Evolutionary conservation across 1,140 invertebrate species (phyloP), one percentile per base, ranked within the genome.

Genomic region (Goniozus legneri): DNA sequence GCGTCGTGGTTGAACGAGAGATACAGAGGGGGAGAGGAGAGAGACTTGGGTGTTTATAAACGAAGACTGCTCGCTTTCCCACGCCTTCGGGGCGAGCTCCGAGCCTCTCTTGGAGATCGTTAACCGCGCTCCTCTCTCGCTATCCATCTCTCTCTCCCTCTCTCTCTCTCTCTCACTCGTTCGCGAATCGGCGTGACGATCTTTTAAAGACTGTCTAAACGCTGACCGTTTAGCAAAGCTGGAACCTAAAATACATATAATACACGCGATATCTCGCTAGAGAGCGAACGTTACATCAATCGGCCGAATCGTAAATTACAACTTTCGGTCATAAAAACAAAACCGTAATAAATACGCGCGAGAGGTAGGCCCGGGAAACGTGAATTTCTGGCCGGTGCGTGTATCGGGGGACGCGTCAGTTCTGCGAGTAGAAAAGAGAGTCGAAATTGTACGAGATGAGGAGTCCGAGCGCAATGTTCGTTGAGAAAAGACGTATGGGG

Each of bases 261-360:
- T n/a, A 27, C 24, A 10, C 24, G 10, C 24, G 24, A 27, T 27
- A 6, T 10, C 10, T 10, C 4, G 24, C 24, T 27, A n/a, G n/a
- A n/a, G 13, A 21, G 19, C 31, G 27, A 47, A 30, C 48, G 46
- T 51, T 54, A 52, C 52, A 48, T 55, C 50, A 51, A 52, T 55
- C 52, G 50, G 34, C 43, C 30, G 38, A 38, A 44, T 45, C 40
- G 50, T 58, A 61, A 61, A 62, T 58, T 59, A 56, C 33, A 51
- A 62, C 59, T 58, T 55, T 58, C 57, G 53, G 52, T 46, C 62
- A 47, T 65, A 65, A 64, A 64, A 64, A 60, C 58, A 37, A 38
- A 43, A 54, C 54, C 60, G 58, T 59, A 60, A 64, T 62, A 64
- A 58, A 62, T 62, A 65, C 62, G 64, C 60, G 57, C 58, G 49